Evolutionary conservation across 1,140 invertebrate genomes (phyloP), one percentile per base, ranked within the genome.

Genomic region (Drosophila sp.): DNA sequence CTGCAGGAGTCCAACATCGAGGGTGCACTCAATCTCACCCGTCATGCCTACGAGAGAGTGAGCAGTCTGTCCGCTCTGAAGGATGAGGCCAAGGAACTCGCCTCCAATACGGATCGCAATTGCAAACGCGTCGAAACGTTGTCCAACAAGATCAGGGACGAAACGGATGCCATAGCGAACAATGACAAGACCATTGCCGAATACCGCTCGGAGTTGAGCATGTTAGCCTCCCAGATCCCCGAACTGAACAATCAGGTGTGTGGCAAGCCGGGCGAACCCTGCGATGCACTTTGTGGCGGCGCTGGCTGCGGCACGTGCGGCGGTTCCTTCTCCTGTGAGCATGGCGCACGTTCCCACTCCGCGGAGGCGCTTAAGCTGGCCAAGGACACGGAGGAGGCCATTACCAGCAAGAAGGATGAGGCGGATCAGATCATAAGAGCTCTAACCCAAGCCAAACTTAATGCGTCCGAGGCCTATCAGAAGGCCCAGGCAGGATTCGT

Each of bases 1-100:
- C 93, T 99, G 25, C 97, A 99, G 92, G 98, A 99, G 92, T 96
- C 96, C 4, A 98, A 99, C 92, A 96, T 99, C 36, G 97, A 98
- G 93, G 98, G 98, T 45, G 98, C 98, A 2, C 93, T 98, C 43
- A 98, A 97, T 90, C 94, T 99, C 2, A 99, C 97, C 0, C 94
- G 96, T 21, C 93, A 94, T 75, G 94, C 96, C 93, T 94, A 97
- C 95, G 92, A 95, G 94, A 89, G 94, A 93, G 91, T 91, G 0
- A 77, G 72, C 50, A 74, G 73, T 27, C 65, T 92, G 43, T 67
- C 86, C 2, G 89, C 94, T 92, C 81, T 96, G 93, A 80, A 94
- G 92, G 92, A 94, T 92, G 94, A 96, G 77, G 93, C 97, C 92
- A 93, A 93, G 63, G 94, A 94, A 41, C 93, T 95, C 91, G 92